Evolutionary conservation across 2,888 invertebrate genomes (phyloP).

Genomic region (Dione vanillae): DNA sequence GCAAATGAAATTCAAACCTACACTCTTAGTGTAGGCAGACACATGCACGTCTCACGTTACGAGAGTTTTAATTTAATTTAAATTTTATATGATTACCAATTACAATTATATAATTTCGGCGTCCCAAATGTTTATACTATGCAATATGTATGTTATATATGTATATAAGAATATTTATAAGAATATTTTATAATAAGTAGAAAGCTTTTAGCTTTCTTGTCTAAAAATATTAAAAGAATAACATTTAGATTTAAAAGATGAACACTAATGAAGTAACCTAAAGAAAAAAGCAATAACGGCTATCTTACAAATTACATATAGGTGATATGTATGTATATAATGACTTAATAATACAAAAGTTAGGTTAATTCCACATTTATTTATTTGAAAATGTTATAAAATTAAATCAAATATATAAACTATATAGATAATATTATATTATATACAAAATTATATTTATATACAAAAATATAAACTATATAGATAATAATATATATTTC

Average conservation of each 20-base stretch:
- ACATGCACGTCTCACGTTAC: not conserved
- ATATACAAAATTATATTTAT: no score
- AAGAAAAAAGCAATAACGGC: no score
- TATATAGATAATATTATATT: not conserved
- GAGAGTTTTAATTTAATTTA: not conserved
- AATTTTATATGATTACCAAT: not conserved
- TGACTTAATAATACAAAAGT: not conserved
- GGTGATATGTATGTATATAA: not conserved
- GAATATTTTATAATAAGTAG: no score
- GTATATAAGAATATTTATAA: no score
- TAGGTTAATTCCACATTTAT: conserved; percentile 15
- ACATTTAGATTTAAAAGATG: no score
- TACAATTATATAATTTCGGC: not conserved
- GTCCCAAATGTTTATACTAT: not conserved
- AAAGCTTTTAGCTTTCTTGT: conserved; percentile 9
- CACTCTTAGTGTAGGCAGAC: not conserved
- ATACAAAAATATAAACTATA: not conserved
- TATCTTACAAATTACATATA: no score
- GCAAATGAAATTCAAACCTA: not conserved
- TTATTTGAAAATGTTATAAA: not conserved
- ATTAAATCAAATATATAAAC: not conserved
- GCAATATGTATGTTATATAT: no score
- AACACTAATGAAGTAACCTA: no score
- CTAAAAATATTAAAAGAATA: not conserved
- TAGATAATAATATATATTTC: not conserved